Conservation (phyloP, 2,888 invertebrate species). For the Alviniconcha strummeri region DNA sequence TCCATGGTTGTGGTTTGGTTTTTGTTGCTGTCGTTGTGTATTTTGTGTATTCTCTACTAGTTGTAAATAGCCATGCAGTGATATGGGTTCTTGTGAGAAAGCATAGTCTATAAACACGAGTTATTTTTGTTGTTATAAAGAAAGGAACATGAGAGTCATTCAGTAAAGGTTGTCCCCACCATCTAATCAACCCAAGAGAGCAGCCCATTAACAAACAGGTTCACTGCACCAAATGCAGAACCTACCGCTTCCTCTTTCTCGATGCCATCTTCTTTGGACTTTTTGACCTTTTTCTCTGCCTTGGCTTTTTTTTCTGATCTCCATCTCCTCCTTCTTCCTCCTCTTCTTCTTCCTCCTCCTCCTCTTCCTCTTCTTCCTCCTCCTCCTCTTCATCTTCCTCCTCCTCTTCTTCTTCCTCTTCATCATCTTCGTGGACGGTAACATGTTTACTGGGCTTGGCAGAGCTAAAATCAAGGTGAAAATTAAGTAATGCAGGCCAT, state of each 20-base stretch:
- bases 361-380: conserved; percentile 36
- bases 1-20: too few species aligned
- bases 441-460: conserved; percentile 2
- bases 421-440: conserved; percentile 16
- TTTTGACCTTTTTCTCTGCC: conserved; percentile 5
- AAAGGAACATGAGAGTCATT: too few species aligned
- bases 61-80: too few species aligned
- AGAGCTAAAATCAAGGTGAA: neutral
- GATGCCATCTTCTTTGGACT: conserved; percentile 19
- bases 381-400: conserved; percentile 43
- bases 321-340: conserved; percentile 34
- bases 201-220: too few species aligned
- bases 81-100: too few species aligned
- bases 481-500: too few species aligned
- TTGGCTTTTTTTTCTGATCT: conserved; percentile 6
- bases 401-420: conserved; percentile 37
- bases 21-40: too few species aligned
- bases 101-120: too few species aligned
- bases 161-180: too few species aligned
- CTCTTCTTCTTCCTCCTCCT: conserved; percentile 42
- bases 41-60: neutral
- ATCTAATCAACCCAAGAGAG: too few species aligned
- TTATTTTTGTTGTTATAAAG: too few species aligned
- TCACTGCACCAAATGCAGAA: neutral
- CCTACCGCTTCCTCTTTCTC: conserved; percentile 32